Conservation (phyloP, 2,888 invertebrate species). For the Embidobia sp. region DNA sequence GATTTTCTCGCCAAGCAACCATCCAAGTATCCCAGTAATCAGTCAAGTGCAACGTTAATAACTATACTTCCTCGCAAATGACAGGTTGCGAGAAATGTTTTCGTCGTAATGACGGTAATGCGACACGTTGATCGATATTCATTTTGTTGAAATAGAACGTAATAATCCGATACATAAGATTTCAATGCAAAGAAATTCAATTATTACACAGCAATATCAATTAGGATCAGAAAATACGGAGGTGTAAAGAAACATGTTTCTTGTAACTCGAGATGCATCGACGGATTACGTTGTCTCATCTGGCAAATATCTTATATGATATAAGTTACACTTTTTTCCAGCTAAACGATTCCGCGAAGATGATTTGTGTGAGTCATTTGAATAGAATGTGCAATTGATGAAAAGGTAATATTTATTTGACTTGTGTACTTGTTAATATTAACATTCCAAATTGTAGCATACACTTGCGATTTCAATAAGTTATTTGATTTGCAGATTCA, state of each 20-base stretch:
- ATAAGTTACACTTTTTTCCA: background rate
- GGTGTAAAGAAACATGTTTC: constrained; percentile 48
- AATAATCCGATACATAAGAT: constrained; percentile 41
- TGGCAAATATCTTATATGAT: constrained; percentile 21
- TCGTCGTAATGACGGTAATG: constrained; percentile 48
- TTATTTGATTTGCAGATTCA: no score
- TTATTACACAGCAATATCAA: constrained; percentile 39
- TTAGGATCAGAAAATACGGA: constrained; percentile 39
- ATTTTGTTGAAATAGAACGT: constrained; percentile 44
- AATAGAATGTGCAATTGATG: no score
- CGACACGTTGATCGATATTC: constrained; percentile 52
- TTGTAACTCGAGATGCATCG: constrained; percentile 24
- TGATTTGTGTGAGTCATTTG: constrained; percentile 9
- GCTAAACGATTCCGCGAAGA: no score
- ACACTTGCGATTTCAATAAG: no score
- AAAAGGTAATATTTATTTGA: no score
- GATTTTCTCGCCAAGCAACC: constrained; percentile 57
- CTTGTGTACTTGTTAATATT: no score
- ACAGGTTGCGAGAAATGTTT: constrained; percentile 45
- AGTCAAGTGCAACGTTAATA: constrained; percentile 60
- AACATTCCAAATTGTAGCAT: no score
- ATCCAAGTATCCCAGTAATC: constrained; percentile 50
- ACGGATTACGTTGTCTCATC: constrained; percentile 30
- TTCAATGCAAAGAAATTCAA: constrained; percentile 46
- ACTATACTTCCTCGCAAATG: constrained; percentile 47